Percentiles rank a stretch among this genome's conserved stretches.
These are phyloP conservation scores for Seladonia tumulorum DNA, from an alignment of 2,888 invertebrate genomes.

Conservation along the genomic window DNA sequence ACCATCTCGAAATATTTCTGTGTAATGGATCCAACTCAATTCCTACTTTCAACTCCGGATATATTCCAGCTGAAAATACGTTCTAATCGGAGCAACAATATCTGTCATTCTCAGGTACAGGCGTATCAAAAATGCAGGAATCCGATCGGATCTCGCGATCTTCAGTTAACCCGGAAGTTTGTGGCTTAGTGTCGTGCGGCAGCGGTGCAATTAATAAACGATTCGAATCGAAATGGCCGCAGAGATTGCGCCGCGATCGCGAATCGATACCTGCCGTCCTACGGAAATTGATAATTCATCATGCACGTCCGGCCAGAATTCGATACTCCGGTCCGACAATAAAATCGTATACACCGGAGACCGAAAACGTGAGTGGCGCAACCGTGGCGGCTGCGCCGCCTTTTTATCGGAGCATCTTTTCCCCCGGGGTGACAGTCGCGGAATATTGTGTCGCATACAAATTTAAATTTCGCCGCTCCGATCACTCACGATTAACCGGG, in stretches of 20 bases:
- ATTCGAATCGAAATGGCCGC: conserved; percentile 47
- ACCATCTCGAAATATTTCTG: too few relatives aligned
- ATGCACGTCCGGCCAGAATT: conserved; percentile 62
- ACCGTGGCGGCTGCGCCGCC: conserved; percentile 8
- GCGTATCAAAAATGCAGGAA: not conserved
- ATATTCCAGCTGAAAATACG: too few relatives aligned
- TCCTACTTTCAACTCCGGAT: too few relatives aligned
- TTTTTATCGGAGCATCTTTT: conserved; percentile 40
- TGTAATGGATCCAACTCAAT: too few relatives aligned
- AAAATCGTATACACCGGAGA: conserved; percentile 55
- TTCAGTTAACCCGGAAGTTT: not conserved
- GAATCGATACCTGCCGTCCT: conserved; percentile 70
- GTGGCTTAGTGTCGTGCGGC: not conserved
- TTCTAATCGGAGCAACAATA: not conserved
- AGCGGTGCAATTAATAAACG: conserved; percentile 58
- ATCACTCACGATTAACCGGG: conserved; percentile 26
- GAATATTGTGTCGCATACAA: conserved; percentile 26
- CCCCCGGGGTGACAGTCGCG: conserved; percentile 17
- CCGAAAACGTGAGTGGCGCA: conserved; percentile 13
- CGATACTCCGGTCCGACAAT: conserved; percentile 44
- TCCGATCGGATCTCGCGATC: not conserved
- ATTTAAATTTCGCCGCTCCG: conserved; percentile 7
- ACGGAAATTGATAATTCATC: conserved; percentile 76
- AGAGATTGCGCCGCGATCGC: conserved; percentile 63
- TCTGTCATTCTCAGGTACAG: not conserved